Evolutionary conservation across 2,797 vertebrate species (phyloP), one percentile per base, ranked within the genome.

Genomic region (Sebastes matsubarae): DNA sequence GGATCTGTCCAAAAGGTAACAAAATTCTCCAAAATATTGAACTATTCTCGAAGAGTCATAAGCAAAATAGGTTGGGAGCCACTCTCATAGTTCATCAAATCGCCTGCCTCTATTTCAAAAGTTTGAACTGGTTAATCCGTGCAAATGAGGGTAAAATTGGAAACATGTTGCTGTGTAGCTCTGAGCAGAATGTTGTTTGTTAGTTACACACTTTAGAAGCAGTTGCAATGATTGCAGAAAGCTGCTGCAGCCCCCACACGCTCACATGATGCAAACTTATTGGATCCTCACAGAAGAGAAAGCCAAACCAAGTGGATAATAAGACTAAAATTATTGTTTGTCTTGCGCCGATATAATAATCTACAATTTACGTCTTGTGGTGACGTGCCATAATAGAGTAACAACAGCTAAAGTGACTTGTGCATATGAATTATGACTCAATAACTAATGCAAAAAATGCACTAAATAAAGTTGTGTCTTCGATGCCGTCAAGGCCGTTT

Each of bases 401-500:
- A 10, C 14, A 75, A 27, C 59, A 79, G 24, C 55, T 64, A 13
- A 29, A 34, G 13, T 38, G 66, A 75, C 42, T 25, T 77, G n/a
- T 58, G 32, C 6, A n/a, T 20, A 52, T 54, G 20, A 22, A 71
- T 29, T 63, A 36, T n/a, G 54, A 80, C 34, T 76, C 63, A 27
- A 61, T 73, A 58, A 6, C 42, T 68, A 68, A 57, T 24, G 46
- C n/a, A 52, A 67, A 77, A 80, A 79, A 76, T 3, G 22, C 63
- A 64, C 30, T 30, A 61, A 76, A 77, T 79, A 79, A 87, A 90
- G 87, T 83, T 84, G 73, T 65, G 74, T 81, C 90, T 88, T 90
- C 79, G 82, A 34, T 81, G 85, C 38, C 76, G 75, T 88, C 82
- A 89, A 89, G 82, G 80, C 81, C 55, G 60, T 88, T 89, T 84